These are phyloP conservation scores for Bombus superbus DNA, from an alignment of 1,140 invertebrate species.

Conservation along the genomic window DNA sequence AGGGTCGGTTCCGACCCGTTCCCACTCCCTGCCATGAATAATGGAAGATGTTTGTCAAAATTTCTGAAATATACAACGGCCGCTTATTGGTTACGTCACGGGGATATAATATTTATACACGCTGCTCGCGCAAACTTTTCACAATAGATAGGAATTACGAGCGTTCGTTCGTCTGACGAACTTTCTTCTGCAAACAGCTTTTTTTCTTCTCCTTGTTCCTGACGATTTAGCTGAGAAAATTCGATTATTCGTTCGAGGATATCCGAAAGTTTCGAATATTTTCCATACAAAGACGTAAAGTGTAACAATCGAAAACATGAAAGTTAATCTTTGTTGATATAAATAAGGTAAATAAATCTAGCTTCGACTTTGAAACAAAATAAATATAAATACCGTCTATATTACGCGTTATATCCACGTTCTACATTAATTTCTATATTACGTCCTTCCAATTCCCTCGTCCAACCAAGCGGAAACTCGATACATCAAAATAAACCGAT, in stretches of 20 bases:
- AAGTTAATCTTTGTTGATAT: too few species aligned
- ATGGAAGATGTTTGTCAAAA: constrained; percentile 78
- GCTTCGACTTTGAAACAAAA: background rate
- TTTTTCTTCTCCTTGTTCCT: background rate
- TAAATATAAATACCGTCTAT: background rate
- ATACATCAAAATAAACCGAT: background rate
- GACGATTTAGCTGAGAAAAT: background rate
- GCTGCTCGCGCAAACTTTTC: constrained; percentile 6
- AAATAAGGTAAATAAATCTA: too few species aligned
- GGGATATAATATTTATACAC: constrained; percentile 32
- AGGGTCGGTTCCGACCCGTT: constrained; percentile 67
- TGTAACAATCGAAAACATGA: too few species aligned
- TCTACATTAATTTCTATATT: background rate
- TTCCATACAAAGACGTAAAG: too few species aligned
- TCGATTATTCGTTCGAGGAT: background rate
- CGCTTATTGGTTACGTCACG: constrained; percentile 57
- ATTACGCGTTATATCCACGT: background rate
- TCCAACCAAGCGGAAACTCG: background rate
- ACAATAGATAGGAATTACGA: constrained; percentile 23
- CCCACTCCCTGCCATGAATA: constrained; percentile 76
- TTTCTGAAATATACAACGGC: constrained; percentile 57
- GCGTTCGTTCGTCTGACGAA: background rate
- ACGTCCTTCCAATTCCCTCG: background rate
- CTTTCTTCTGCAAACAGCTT: background rate
- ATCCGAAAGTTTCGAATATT: too few species aligned